Percentiles rank a stretch among this genome's conserved stretches.
phyloP scores from a whole-genome alignment of 2,113 vertebrate species.

The Chiloscyllium plagiosum region DNA sequence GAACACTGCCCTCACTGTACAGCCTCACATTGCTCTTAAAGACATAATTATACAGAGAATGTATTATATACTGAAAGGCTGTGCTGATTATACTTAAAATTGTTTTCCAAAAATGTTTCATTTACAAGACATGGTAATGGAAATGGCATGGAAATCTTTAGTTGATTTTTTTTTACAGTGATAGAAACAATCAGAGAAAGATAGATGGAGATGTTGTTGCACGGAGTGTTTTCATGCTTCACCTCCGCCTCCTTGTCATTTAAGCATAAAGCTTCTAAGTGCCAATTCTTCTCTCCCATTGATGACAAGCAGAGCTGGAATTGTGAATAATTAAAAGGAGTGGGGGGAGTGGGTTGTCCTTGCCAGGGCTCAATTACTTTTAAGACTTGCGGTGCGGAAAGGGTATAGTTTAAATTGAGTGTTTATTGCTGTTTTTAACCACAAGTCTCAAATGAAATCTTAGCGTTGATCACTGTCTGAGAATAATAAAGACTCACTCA shows the following conservation, averaged over 20 bases:
- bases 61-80: neutral
- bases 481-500: neutral
- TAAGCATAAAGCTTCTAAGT: neutral
- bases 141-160: neutral
- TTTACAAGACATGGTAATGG: neutral
- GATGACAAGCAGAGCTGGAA: neutral
- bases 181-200: neutral
- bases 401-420: neutral
- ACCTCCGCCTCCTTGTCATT: neutral
- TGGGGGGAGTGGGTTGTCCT: neutral
- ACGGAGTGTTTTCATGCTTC: neutral
- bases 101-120: neutral
- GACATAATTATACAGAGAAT: neutral
- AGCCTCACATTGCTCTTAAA: neutral
- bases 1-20: neutral
- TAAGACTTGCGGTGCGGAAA: conserved; percentile 5
- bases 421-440: conserved; percentile 24
- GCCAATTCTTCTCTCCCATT: neutral
- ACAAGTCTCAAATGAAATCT: conserved; percentile 14
- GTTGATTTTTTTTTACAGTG: neutral
- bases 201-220: neutral
- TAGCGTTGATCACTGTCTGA: neutral
- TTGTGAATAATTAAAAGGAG: conserved; percentile 30
- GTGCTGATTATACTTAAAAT: neutral
- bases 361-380: neutral